Evolutionary conservation across 2,113 vertebrate species (phyloP).

Genomic region (Nerophis lumbriciformis): DNA sequence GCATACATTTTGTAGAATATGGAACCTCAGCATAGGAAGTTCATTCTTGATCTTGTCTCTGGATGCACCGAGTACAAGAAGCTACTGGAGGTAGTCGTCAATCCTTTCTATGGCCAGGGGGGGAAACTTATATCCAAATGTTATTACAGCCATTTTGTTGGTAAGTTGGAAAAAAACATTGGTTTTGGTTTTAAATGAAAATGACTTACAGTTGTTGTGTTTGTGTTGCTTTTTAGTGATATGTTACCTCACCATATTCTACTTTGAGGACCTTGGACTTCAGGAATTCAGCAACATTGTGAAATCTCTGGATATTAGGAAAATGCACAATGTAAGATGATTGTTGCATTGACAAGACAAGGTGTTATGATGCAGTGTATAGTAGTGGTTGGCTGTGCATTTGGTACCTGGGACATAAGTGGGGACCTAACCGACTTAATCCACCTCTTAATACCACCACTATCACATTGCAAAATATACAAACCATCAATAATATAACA

Average conservation of each 20-base stretch:
- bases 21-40: slow-evolving; percentile 62
- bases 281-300: slow-evolving; percentile 76
- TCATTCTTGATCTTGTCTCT: slow-evolving; percentile 75
- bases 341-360: slow-evolving; percentile 1
- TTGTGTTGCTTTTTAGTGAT: slow-evolving; percentile 71
- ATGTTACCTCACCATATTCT: slow-evolving; percentile 83
- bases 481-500: too few relatives aligned
- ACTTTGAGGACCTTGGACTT: slow-evolving; percentile 80
- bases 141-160: slow-evolving; percentile 74
- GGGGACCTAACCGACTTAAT: too few relatives aligned
- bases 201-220: neutral
- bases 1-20: slow-evolving; percentile 42
- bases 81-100: slow-evolving; percentile 77
- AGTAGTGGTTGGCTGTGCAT: too few relatives aligned
- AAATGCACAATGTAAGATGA: slow-evolving; percentile 77
- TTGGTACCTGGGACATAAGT: too few relatives aligned
- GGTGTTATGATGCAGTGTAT: neutral
- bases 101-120: slow-evolving; percentile 75
- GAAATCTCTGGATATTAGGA: slow-evolving; percentile 73
- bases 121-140: slow-evolving; percentile 62
- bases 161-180: slow-evolving; percentile 63
- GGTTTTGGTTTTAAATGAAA: neutral
- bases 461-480: too few relatives aligned
- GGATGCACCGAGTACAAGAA: slow-evolving; percentile 80
- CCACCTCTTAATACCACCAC: too few relatives aligned